Base-by-base conservation (phyloP, 37 sponge, comb jelly and placozoan species). In the Ephydatia muelleri region DNA sequence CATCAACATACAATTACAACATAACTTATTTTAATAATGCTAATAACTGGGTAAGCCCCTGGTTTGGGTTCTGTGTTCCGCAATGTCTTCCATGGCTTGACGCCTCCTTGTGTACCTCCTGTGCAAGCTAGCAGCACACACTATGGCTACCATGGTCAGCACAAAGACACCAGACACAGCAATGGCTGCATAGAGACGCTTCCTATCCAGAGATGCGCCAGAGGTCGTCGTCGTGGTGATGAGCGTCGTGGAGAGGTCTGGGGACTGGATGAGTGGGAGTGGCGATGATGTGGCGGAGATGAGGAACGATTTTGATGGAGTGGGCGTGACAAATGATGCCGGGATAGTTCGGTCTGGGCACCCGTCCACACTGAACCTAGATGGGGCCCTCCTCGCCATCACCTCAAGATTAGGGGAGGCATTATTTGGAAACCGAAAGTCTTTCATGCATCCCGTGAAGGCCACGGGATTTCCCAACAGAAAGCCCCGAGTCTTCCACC, bases 361-460 rank as follows among this genome's bases (percentile, higher is more conserved):
- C 25, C 57, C 49, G 2, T 27, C n/a, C 0, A 21, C 30, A 19
- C 33, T 64, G 72, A 83, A 73, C 25, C 43, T 49, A 23, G 1
- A 57, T 5, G 43, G 64, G 0, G 66, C 79, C 26, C 65, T 43
- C 47, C 47, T 78, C 0, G 27, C 25, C 43, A 31, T 26, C 2
- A 26, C 71, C 35, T 77, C 85, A 0, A 85, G 69, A 49, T 85
- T 78, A 26, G 85, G 85, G 21, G 57, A 29, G 0, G 14, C 30
- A 27, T 23, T 43, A 3, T 4, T 3, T 47, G 23, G 26, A n/a
- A 85, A 78, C 64, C 43, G 78, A 70, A 85, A 49, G 28, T 69
- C 40, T 6, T 38, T 28, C 71, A 85, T 5, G 47, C 85, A 85
- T 8, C 85, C 85, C n/a, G 19, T n/a, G 39, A 78, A 85, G 34